These are phyloP conservation scores for Anoplophora glabripennis DNA, from an alignment of 1,140 invertebrate genomes.

Conservation along the genomic window DNA sequence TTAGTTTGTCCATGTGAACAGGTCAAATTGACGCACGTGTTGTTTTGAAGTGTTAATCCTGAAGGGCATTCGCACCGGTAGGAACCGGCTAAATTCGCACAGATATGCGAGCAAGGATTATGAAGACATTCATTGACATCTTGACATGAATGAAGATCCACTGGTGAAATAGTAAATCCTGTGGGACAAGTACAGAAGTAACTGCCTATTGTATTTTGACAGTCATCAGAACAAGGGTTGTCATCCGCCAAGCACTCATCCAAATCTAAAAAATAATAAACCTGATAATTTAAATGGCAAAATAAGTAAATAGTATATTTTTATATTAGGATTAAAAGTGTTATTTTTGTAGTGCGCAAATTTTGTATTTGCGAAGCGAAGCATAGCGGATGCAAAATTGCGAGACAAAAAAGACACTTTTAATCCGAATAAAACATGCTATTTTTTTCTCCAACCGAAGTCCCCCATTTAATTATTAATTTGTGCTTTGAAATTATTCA, in stretches of 20 bases:
- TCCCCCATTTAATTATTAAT: too few relatives aligned
- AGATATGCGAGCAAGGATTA: slow-evolving; percentile 41
- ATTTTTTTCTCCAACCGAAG: too few relatives aligned
- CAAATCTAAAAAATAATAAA: slow-evolving; percentile 52
- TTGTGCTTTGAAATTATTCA: too few relatives aligned
- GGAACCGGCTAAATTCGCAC: slow-evolving; percentile 36
- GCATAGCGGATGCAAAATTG: too few relatives aligned
- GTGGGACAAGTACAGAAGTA: slow-evolving; percentile 46
- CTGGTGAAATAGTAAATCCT: slow-evolving; percentile 19
- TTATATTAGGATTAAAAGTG: too few relatives aligned
- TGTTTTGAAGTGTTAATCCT: slow-evolving; percentile 53
- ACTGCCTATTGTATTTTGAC: slow-evolving; percentile 51
- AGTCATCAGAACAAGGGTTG: slow-evolving; percentile 50
- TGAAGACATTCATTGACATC: slow-evolving; percentile 27
- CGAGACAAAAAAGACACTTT: too few relatives aligned
- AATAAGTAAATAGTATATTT: too few relatives aligned
- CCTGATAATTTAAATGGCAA: neutral
- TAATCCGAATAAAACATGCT: too few relatives aligned
- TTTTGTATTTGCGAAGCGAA: too few relatives aligned
- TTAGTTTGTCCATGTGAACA: slow-evolving; percentile 51
- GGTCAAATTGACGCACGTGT: slow-evolving; percentile 34
- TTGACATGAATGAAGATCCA: slow-evolving; percentile 12
- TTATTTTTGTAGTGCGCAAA: too few relatives aligned
- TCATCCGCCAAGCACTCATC: slow-evolving; percentile 60
- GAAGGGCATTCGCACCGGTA: slow-evolving; percentile 49